phyloP scores from a whole-genome alignment of 2,113 vertebrate species.

The Neogale vison region DNA sequence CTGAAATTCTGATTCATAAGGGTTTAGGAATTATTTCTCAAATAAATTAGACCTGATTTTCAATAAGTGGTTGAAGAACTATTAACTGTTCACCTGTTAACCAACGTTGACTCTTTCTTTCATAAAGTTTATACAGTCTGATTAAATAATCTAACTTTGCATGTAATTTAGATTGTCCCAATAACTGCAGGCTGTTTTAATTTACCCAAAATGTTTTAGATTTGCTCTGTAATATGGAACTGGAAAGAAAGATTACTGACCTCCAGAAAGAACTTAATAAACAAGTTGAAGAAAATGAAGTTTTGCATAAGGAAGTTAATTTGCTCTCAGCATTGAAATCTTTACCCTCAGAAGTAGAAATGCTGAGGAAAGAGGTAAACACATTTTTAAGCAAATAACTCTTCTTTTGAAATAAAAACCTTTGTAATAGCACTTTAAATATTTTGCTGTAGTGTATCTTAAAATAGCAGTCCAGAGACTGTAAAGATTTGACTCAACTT shows the following conservation, averaged over 20 bases:
- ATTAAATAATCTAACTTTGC: not conserved
- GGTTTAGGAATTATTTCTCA: conserved; percentile 38
- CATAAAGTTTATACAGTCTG: not conserved
- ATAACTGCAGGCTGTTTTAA: not conserved
- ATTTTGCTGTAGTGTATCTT: not conserved
- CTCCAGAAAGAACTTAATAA: conserved; percentile 86
- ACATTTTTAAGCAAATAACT: not conserved
- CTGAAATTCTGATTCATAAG: not conserved
- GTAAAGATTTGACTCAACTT: not conserved
- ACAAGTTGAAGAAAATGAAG: conserved; percentile 79
- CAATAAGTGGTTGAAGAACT: not conserved
- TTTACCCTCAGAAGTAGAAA: conserved; percentile 79
- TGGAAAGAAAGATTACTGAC: conserved; percentile 84
- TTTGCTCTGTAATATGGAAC: conserved; percentile 77
- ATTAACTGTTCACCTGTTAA: not conserved
- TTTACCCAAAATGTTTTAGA: conserved; percentile 73
- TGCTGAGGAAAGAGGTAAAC: conserved; percentile 86
- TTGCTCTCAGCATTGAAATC: conserved; percentile 79
- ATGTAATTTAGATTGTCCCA: not conserved
- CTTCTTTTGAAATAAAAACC: not conserved
- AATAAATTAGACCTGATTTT: not conserved
- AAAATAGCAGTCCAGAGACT: not conserved
- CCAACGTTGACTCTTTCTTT: not conserved
- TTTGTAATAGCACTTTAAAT: not conserved
- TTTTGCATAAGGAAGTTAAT: conserved; percentile 80